Base-by-base conservation (phyloP, 2,797 vertebrate genomes). In the Poliocrania exsul region DNA sequence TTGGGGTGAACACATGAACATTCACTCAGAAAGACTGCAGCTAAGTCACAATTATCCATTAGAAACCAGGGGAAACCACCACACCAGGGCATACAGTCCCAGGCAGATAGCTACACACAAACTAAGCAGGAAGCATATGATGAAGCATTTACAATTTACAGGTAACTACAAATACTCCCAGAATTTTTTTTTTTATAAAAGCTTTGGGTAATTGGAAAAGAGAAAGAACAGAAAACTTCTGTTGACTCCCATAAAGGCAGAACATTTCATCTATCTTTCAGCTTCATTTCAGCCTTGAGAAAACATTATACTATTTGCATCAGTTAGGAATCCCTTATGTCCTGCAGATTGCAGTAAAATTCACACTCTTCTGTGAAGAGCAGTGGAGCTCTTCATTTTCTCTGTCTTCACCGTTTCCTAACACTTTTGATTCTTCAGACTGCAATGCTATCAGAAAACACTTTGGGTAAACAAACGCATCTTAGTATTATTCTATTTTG, bases 401-500 rank as follows among this genome's bases (percentile, higher is more conserved):
- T 60, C 50, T 5, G 1, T 33, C n/a, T 20, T 31, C 54, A 42
- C 25, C 38, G n/a, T 58, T 89, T 81, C 20, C 56, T 60, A 72
- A n/a, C 19, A 13, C 25, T 57, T 92, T 7, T 37, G 7, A 81
- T 50, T 71, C 37, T 58, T 50, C 49, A 19, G 9, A 10, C 54
- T 71, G 31, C 50, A 82, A 11, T 11, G 5, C 8, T 61, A n/a
- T 79, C 65, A 85, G 60, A 74, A 85, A 85, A 80, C 16, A 31
- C 81, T 86, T 69, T 3, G 64, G 54, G 62, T 66, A 71, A 88
- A 88, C 13, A 51, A 82, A 23, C 16, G 49, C 42, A 38, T 77
- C 29, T 73, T 35, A 28, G 6, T 28, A 79, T 71, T 85, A 73
- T 61, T 83, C 40, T 64, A 26, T 81, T 91, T 97, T 78, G 31